Evolutionary conservation across 1,140 invertebrate genomes (phyloP).

Genomic region (Stegodyphus mimosarum): DNA sequence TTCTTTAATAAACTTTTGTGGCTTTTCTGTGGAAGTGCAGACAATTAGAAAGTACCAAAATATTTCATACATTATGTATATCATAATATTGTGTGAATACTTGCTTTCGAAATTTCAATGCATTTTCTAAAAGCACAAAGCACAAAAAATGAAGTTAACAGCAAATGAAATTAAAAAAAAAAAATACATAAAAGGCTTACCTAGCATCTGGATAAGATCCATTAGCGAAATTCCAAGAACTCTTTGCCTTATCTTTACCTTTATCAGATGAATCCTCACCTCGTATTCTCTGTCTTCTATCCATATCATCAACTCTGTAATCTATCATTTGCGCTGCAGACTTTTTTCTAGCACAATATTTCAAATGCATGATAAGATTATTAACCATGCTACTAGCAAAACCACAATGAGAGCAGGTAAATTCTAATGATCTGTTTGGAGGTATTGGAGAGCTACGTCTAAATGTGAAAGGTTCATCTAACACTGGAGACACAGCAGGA

Average conservation of each 20-base stretch:
- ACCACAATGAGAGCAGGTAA: not conserved
- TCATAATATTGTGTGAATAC: no score
- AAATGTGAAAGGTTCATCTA: not conserved
- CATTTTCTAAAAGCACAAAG: no score
- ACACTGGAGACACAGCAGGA: not conserved
- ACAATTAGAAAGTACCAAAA: no score
- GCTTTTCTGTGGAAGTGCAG: no score
- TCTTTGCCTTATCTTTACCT: not conserved
- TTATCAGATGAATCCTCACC: not conserved
- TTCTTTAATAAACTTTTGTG: no score
- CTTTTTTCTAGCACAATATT: not conserved
- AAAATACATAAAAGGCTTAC: no score
- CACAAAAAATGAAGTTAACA: no score
- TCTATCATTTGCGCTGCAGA: not conserved
- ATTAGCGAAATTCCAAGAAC: not conserved
- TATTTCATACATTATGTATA: no score
- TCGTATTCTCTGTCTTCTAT: not conserved
- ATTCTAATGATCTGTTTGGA: not conserved
- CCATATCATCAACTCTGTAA: slow-evolving; percentile 15
- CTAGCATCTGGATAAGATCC: no score
- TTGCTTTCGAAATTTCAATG: no score
- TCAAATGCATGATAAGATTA: slow-evolving; percentile 1
- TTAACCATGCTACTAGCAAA: not conserved
- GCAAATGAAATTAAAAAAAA: no score
- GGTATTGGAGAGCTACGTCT: not conserved